Evolutionary conservation across 2,113 vertebrate genomes (phyloP).

Genomic region (Etia nguti): DNA sequence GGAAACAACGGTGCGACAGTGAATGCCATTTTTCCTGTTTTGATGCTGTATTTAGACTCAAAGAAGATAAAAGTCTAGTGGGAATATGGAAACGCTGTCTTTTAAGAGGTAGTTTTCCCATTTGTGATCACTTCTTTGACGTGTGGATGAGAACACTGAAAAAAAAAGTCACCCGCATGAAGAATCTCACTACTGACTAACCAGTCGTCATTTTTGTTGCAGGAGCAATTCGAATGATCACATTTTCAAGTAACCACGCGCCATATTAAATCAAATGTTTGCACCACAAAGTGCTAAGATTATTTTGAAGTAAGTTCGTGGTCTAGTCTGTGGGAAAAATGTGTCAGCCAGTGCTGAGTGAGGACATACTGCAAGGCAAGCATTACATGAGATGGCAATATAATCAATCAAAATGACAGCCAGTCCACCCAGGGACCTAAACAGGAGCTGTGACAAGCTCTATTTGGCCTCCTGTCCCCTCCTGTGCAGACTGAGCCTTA

Average conservation of each 20-base stretch:
- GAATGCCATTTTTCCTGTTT: background rate
- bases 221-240: background rate
- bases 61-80: background rate
- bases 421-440: slow-evolving; percentile 20
- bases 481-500: slow-evolving; percentile 22
- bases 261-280: background rate
- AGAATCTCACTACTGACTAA: background rate
- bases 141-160: background rate
- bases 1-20: background rate
- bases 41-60: background rate
- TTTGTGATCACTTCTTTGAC: slow-evolving; percentile 22
- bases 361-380: slow-evolving; percentile 52
- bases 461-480: slow-evolving; percentile 18
- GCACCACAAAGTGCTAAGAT: background rate
- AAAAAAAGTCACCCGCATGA: background rate
- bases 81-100: background rate
- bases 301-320: background rate
- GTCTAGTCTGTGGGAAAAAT: background rate
- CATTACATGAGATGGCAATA: slow-evolving; percentile 37
- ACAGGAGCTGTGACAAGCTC: slow-evolving; percentile 34
- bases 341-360: slow-evolving; percentile 1
- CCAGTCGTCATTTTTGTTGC: background rate
- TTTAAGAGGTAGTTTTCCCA: background rate
- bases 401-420: slow-evolving; percentile 67
- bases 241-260: background rate